Percentiles rank a stretch among this genome's conserved stretches.
These are phyloP conservation scores for Pelobates fuscus DNA, from an alignment of 2,113 vertebrate genomes.

Conservation along the genomic window DNA sequence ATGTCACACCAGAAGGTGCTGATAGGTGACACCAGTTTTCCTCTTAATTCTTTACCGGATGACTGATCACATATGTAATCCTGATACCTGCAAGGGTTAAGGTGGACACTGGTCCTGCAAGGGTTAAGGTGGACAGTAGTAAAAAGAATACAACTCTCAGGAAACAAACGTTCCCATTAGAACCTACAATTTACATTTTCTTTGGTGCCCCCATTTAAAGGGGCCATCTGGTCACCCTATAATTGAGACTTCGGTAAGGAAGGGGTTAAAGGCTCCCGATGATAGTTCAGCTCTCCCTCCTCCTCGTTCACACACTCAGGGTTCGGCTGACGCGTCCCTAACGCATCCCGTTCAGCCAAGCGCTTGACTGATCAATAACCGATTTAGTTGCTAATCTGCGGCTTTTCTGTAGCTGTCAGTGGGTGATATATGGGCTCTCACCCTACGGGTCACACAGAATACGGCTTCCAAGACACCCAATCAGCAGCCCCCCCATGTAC, in stretches of 20 bases:
- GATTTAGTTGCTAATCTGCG: conserved; percentile 99
- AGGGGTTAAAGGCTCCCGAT: conserved; percentile 35
- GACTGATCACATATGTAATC: too few species aligned
- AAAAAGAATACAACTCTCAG: too few species aligned
- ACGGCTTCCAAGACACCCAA: conserved; percentile 73
- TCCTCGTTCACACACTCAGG: conserved; percentile 1
- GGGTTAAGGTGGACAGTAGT: conserved; percentile 16
- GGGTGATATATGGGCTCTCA: conserved; percentile 95
- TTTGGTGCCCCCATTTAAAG: too few species aligned
- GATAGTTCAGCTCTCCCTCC: conserved; percentile 29
- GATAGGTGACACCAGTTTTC: too few species aligned
- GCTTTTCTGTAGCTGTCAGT: conserved; percentile 97
- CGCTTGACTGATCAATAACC: conserved; percentile 95
- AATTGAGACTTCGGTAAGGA: background rate
- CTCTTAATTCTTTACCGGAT: too few species aligned
- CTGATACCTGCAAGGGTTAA: background rate
- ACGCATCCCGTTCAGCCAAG: conserved; percentile 50
- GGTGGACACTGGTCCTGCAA: background rate
- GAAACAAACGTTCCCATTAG: too few species aligned
- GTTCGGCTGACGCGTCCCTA: conserved; percentile 47
- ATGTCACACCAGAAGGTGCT: too few species aligned
- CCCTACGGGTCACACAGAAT: conserved; percentile 75
- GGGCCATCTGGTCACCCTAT: background rate
- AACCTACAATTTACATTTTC: too few species aligned
- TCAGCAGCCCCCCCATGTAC: conserved; percentile 79